Base-by-base conservation (phyloP, 92 coral and sea anemone species). In the Palythoa grandis region DNA sequence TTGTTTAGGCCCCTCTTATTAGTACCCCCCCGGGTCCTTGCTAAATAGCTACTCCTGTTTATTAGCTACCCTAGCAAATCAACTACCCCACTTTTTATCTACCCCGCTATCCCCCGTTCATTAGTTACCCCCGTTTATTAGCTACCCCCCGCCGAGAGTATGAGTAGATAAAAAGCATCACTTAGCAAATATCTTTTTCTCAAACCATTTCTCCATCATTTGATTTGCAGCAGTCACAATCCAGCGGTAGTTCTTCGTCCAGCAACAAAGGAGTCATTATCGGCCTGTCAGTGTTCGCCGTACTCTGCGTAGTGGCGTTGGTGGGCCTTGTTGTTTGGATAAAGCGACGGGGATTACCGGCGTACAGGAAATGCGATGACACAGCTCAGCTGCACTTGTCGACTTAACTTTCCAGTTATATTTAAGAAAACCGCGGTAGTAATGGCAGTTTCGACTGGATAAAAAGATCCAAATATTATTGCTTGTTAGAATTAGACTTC, bases 211-310 rank as follows among this genome's bases (percentile, higher is more conserved):
- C 1, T 74, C 53, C 53, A 29, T 53, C 66, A 25, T 76, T 72
- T 72, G 13, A 53, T 24, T 54, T 12, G 3, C 14, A 52, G 67
- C 11, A 54, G 11, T 0, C 43, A 5, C 23, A 76, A 37, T 3
- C 66, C 5, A 16, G 47, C 67, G 61, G 13, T 1, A 76, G 40
- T 23, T 52, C 79, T 52, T 54, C 82, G 10, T 76, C 68, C 6
- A 76, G 82, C 22, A 54, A 76, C 82, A 76, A 54, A 6, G 82
- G 67, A 9, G 67, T 48, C 50, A 52, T 76, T 11, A 37, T 76
- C 16, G 82, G 82, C 19, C 82, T 76, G 82, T 76, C 82, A 29
- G 67, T 76, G 67, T 76, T 76, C 20, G 82, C 82, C 14, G 82
- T 16, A 52, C 68, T 54, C 8, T 76, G 82, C 14, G 82, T 54